Evolutionary conservation across 2,888 invertebrate genomes (phyloP), one percentile per base, ranked within the genome.

Genomic region (Strigamia crassipes): DNA sequence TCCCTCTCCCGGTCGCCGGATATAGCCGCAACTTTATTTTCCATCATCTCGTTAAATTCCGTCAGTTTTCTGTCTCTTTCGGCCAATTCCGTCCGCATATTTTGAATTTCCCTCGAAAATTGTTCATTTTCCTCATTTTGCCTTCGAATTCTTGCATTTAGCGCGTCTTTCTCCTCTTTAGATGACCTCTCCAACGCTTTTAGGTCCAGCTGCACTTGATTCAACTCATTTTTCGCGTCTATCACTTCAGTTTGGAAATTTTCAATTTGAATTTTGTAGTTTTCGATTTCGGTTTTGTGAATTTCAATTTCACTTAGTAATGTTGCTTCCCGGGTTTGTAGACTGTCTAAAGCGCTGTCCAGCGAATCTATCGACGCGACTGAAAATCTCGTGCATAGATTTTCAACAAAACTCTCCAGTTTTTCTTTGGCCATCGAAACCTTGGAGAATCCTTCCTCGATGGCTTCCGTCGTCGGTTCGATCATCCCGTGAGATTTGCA

Each of bases 391-490:
- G 23, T 18, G 13, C 31, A 81, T 6, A 81, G 13, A 13, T 31
- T 18, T 31, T 31, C 23, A 1, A 27, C 56, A 23, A 27, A 12
- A 15, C 1, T 27, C 23, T 80, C 66, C 51, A 81, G 23, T 66
- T 61, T 61, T 18, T 66, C 34, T 31, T 73, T 73, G 13, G 31
- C n/a, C 1, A 73, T 18, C 1, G 42, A 38, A 27, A 18, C 21
- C 34, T 18, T 34, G 0, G 81, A 61, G 34, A 34, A 31, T 66
- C 46, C 61, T 81, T 78, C 73, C 31, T 88, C 85, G 1, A 87
- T 87, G 78, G 88, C 84, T 83, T 89, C 88, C 81, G 89, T 88
- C 84, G 90, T 88, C 83, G 89, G 86, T 42, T 89, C 89, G 86
- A 89, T 90, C 83, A 89, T 88, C 13, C 90, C 85, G 13, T 86